These are phyloP conservation scores for Paracanthobrama guichenoti DNA, from an alignment of 2,113 vertebrate genomes.

Conservation along the genomic window DNA sequence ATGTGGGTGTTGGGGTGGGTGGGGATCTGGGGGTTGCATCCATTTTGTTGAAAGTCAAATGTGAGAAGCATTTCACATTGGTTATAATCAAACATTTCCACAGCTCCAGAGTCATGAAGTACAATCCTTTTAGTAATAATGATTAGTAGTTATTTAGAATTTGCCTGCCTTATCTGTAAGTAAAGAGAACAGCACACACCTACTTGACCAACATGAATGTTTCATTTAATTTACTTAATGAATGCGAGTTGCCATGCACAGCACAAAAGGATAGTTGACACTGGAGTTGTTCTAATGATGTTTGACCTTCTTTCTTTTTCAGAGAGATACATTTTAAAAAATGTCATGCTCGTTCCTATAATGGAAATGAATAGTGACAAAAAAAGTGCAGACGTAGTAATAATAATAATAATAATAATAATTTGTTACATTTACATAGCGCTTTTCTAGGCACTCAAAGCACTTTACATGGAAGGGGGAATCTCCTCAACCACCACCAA, in stretches of 20 bases:
- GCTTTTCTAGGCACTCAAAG: too few species aligned
- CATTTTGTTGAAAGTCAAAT: background rate
- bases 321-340: background rate
- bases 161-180: background rate
- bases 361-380: too few species aligned
- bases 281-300: background rate
- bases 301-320: background rate
- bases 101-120: background rate
- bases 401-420: too few species aligned
- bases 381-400: too few species aligned
- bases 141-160: background rate
- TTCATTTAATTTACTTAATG: background rate
- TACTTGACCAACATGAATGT: background rate
- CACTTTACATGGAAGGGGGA: too few species aligned
- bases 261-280: background rate
- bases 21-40: background rate
- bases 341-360: background rate
- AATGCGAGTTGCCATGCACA: background rate
- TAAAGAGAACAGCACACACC: background rate
- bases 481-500: too few species aligned
- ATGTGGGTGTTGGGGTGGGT: too few species aligned
- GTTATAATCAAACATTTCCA: background rate
- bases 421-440: too few species aligned
- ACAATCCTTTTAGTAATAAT: background rate
- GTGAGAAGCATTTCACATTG: background rate